Percentiles rank a stretch among this genome's conserved stretches.
Evolutionary conservation across 2,797 vertebrate genomes (phyloP).

Genomic region (Melanotaenia pygmaea): DNA sequence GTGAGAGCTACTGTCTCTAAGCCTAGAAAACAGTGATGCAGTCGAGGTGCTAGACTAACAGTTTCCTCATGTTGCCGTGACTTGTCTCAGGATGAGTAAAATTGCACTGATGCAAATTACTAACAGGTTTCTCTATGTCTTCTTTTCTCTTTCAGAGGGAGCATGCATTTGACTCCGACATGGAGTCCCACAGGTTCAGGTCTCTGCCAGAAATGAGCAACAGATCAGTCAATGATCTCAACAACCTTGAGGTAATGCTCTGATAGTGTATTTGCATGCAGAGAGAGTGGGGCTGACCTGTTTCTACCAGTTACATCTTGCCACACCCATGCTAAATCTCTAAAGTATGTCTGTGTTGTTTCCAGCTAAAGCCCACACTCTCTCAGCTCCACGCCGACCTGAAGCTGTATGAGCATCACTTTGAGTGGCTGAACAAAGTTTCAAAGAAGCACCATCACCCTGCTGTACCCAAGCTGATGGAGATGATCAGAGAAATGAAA

Average conservation of each 20-base stretch:
- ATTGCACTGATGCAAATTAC: slow-evolving; percentile 61
- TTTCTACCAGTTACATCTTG: slow-evolving; percentile 52
- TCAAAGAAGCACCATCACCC: slow-evolving; percentile 82
- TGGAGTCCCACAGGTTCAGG: slow-evolving; percentile 84
- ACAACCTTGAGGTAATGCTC: slow-evolving; percentile 83
- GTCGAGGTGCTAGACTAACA: slow-evolving; percentile 63
- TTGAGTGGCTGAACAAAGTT: slow-evolving; percentile 84
- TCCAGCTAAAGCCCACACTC: slow-evolving; percentile 84
- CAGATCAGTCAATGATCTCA: slow-evolving; percentile 84
- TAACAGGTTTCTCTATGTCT: slow-evolving; percentile 62
- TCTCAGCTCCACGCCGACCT: slow-evolving; percentile 84
- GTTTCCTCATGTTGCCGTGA: slow-evolving; percentile 75
- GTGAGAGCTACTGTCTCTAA: slow-evolving; percentile 71
- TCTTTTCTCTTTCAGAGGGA: slow-evolving; percentile 82
- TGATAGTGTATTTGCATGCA: slow-evolving; percentile 47
- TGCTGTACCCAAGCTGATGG: slow-evolving; percentile 77
- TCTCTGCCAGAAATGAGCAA: slow-evolving; percentile 86
- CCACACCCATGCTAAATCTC: slow-evolving; percentile 60
- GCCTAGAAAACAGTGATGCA: slow-evolving; percentile 58
- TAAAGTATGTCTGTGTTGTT: slow-evolving; percentile 59
- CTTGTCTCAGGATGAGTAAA: slow-evolving; percentile 68
- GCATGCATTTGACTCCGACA: slow-evolving; percentile 79
- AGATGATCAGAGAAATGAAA: slow-evolving; percentile 83
- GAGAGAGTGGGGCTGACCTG: slow-evolving; percentile 32
- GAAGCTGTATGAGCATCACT: slow-evolving; percentile 85